Percentiles rank a stretch among this genome's conserved stretches.
Conservation (phyloP, 2,113 vertebrate genomes). For the Pelecanus crispus region DNA sequence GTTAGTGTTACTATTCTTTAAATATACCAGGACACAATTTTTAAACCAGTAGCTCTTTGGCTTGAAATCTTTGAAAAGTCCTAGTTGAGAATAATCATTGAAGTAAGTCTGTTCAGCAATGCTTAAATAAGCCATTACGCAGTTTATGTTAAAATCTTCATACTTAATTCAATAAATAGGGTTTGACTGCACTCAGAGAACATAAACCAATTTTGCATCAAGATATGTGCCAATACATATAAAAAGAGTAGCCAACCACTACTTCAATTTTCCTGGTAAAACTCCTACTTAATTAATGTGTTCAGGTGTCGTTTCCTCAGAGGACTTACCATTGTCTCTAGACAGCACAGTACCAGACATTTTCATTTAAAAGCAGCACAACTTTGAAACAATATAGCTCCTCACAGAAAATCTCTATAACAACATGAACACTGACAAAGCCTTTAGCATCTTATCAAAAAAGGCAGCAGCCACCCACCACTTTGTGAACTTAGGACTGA, state of each 20-base stretch:
- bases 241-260: neutral
- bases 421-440: neutral
- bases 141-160: neutral
- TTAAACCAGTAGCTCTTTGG: neutral
- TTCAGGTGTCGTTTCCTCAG: neutral
- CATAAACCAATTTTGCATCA: neutral
- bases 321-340: neutral
- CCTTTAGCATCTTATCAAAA: neutral
- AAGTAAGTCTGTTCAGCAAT: neutral
- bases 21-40: neutral
- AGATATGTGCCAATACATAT: neutral
- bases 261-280: neutral
- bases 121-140: neutral
- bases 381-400: neutral
- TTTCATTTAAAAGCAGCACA: neutral
- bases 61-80: neutral
- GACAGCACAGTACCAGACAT: neutral
- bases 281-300: neutral
- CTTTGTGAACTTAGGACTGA: neutral
- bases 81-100: neutral
- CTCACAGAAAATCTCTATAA: neutral
- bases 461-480: neutral
- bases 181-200: neutral
- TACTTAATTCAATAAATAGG: neutral
- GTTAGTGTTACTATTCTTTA: neutral